Conservation (phyloP, 2,797 vertebrate species). For the Anguilla obscura region DNA sequence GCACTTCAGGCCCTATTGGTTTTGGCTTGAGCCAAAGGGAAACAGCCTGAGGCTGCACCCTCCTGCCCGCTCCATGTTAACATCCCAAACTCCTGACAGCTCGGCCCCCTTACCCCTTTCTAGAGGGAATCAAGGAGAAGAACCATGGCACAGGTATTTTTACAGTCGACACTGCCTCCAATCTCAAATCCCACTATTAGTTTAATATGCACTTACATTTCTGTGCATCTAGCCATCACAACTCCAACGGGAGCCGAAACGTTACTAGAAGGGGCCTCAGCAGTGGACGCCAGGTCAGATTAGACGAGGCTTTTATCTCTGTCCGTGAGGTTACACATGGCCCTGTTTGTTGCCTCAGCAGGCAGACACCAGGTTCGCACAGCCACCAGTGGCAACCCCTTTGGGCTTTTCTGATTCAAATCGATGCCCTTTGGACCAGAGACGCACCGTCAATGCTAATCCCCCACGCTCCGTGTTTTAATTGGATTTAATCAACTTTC, state of each 20-base stretch:
- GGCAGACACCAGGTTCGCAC: not conserved
- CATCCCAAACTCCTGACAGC: not conserved
- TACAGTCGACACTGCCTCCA: not conserved
- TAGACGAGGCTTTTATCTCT: not conserved
- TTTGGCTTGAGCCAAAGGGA: not conserved
- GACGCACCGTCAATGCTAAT: not conserved
- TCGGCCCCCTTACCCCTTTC: not conserved
- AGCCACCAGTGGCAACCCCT: not conserved
- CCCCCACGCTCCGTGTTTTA: not conserved
- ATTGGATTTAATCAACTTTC: conserved; percentile 11
- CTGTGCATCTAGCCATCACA: not conserved
- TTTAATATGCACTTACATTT: conserved; percentile 16
- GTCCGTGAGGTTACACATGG: not conserved
- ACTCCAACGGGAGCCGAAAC: not conserved
- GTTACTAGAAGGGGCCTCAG: not conserved
- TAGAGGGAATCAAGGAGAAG: not conserved
- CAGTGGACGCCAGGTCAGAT: conserved; percentile 9
- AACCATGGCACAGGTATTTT: not conserved
- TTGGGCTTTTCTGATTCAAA: not conserved
- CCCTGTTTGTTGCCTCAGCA: conserved; percentile 2
- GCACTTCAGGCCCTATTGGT: not conserved
- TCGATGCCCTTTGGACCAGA: not conserved
- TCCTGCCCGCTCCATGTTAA: not conserved
- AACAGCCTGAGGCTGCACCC: not conserved
- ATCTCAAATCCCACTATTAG: not conserved